Conservation (phyloP, 1,140 invertebrate species). For the Leptopilina clavipes region DNA sequence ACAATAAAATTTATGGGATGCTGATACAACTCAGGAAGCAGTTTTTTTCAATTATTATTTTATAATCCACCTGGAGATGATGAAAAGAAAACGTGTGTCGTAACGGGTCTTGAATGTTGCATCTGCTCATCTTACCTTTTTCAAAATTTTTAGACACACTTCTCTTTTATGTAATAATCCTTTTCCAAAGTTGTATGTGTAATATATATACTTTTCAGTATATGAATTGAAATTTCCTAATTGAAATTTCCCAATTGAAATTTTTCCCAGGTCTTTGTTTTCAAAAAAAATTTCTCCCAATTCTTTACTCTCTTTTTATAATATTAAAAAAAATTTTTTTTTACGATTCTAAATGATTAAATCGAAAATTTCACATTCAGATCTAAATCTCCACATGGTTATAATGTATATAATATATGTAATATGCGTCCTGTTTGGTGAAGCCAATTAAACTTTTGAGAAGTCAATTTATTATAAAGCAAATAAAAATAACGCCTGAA, state of each 20-base stretch:
- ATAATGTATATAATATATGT: background rate
- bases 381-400: slow-evolving; percentile 8
- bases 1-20: slow-evolving; percentile 37
- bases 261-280: no score
- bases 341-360: background rate
- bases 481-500: slow-evolving; percentile 3
- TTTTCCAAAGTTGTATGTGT: no score
- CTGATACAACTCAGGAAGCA: slow-evolving; percentile 56
- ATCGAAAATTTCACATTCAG: background rate
- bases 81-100: slow-evolving; percentile 47
- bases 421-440: background rate
- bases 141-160: slow-evolving; percentile 10
- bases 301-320: no score
- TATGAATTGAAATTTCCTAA: no score
- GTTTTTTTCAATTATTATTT: slow-evolving; percentile 47
- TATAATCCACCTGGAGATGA: slow-evolving; percentile 31
- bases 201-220: no score
- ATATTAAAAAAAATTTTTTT: background rate
- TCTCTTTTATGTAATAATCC: no score
- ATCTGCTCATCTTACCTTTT: slow-evolving; percentile 1
- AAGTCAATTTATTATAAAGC: slow-evolving; percentile 25
- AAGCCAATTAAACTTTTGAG: slow-evolving; percentile 13
- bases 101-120: background rate
- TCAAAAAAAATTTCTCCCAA: no score
- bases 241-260: no score